These are phyloP conservation scores for Phocoena sinus DNA, from an alignment of 2,113 vertebrate species.

Conservation along the genomic window DNA sequence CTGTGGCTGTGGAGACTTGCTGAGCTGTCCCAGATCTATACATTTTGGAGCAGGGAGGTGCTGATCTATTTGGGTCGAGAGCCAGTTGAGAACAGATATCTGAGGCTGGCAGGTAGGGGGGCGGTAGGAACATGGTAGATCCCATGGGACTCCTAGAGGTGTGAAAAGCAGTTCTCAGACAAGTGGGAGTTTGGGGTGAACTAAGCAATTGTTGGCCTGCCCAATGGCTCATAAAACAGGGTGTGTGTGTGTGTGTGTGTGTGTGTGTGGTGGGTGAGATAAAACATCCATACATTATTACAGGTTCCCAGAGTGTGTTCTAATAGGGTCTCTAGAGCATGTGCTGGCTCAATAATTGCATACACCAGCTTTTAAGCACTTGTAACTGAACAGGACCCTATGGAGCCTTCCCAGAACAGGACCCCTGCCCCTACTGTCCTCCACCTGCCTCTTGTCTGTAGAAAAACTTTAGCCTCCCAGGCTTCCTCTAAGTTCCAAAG, in stretches of 20 bases:
- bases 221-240: not conserved
- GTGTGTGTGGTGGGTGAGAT: not conserved
- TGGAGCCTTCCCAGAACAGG: not conserved
- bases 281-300: not conserved
- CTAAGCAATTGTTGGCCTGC: not conserved
- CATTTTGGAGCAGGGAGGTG: not conserved
- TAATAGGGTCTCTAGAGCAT: not conserved
- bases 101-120: too few species aligned
- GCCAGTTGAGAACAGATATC: not conserved
- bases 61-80: not conserved
- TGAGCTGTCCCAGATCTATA: not conserved
- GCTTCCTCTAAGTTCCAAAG: not conserved
- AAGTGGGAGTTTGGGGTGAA: not conserved
- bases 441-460: not conserved
- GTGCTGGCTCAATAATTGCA: not conserved
- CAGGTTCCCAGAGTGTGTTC: not conserved
- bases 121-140: not conserved
- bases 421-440: not conserved
- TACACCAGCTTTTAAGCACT: not conserved
- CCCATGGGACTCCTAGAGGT: too few species aligned
- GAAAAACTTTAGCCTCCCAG: not conserved
- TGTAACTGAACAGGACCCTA: not conserved
- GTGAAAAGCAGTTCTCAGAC: not conserved
- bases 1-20: not conserved
- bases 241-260: not conserved